phyloP scores from a whole-genome alignment of 2,888 invertebrate species.

The Colletes collaris region DNA sequence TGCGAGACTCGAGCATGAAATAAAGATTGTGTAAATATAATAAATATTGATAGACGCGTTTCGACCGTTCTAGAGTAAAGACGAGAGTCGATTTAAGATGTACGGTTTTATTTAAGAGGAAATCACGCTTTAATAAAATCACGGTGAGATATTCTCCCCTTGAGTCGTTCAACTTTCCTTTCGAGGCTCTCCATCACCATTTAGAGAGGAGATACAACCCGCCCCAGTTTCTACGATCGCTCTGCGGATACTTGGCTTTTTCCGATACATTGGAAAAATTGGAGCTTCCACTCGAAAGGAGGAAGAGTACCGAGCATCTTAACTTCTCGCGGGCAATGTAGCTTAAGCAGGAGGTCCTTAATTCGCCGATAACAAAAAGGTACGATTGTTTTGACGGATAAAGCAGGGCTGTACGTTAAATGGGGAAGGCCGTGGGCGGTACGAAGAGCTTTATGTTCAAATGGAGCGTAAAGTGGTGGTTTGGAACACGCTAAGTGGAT shows the following conservation, averaged over 20 bases:
- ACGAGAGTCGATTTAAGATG: no score
- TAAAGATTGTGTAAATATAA: no score
- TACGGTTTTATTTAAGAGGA: no score
- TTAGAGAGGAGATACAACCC: background rate
- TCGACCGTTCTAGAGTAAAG: no score
- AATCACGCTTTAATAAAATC: no score
- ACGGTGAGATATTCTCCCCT: background rate
- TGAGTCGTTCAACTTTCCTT: background rate
- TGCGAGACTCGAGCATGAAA: no score
- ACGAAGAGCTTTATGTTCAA: conserved; percentile 73
- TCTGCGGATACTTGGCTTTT: background rate
- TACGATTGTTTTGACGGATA: conserved; percentile 46
- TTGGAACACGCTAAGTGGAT: conserved; percentile 79
- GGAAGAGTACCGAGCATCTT: background rate
- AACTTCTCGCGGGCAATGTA: background rate
- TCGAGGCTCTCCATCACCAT: background rate
- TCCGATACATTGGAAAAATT: no score
- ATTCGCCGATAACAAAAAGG: conserved; percentile 7
- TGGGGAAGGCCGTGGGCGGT: conserved; percentile 75
- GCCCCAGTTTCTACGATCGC: background rate
- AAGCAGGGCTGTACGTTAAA: conserved; percentile 68
- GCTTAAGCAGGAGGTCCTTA: background rate
- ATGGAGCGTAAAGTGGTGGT: conserved; percentile 78
- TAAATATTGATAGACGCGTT: no score
- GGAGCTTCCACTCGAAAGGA: background rate